These are phyloP conservation scores for Agrypnus murinus DNA, from an alignment of 2,888 invertebrate species.

Conservation along the genomic window DNA sequence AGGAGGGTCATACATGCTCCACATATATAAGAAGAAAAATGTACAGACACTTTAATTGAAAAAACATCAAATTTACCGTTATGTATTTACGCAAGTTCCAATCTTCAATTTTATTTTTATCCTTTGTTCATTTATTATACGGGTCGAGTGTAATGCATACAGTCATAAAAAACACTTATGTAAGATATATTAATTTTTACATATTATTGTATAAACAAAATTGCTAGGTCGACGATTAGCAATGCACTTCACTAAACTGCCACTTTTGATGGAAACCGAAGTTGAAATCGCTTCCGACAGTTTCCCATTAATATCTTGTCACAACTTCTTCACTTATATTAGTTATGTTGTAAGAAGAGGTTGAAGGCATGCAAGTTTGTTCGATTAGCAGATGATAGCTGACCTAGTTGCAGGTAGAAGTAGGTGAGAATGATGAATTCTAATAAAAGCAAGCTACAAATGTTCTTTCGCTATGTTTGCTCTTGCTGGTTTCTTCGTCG, in stretches of 20 bases:
- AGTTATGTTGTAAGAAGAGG: constrained; percentile 18
- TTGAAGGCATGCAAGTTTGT: constrained; percentile 19
- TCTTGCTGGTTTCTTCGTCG: constrained; percentile 26
- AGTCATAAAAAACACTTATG: background rate
- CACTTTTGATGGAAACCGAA: constrained; percentile 7
- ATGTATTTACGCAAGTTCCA: constrained; percentile 11
- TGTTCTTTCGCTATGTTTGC: constrained; percentile 28
- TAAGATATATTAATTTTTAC: background rate
- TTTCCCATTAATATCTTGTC: constrained; percentile 18
- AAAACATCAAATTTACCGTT: constrained; percentile 32
- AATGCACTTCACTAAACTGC: constrained; percentile 6
- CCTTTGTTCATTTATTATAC: background rate
- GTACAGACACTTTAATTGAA: constrained; percentile 26
- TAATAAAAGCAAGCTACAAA: constrained; percentile 35
- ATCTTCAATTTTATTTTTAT: background rate
- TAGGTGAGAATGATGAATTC: constrained; percentile 38
- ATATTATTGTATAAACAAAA: background rate
- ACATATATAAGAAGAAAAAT: constrained; percentile 13
- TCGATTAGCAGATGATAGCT: constrained; percentile 40
- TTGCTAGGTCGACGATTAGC: constrained; percentile 1
- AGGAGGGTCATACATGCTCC: constrained; percentile 21
- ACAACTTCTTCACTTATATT: background rate
- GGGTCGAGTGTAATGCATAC: constrained; percentile 1
- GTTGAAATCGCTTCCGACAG: constrained; percentile 20
- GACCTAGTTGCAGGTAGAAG: constrained; percentile 31